Evolutionary conservation across 2,113 vertebrate species (phyloP), one percentile per base, ranked within the genome.

Genomic region (Antechinus stuartii): DNA sequence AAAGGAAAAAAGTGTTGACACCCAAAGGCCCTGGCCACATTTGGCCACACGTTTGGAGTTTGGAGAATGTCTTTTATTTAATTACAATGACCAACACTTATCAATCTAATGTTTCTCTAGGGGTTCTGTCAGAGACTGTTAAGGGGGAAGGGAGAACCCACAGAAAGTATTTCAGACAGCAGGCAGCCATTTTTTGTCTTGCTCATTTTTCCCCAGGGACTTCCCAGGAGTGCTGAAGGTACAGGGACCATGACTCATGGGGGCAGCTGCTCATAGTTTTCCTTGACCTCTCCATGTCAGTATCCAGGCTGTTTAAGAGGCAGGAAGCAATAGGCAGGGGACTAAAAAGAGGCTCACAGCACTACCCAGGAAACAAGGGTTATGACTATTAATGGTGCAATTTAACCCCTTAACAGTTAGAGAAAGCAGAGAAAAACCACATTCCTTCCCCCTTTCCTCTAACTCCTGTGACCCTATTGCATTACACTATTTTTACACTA

Each of bases 301-400:
- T 46, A 0, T 0, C 57, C 24, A 35, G 91, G 93, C 94, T 93
- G 19, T 84, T 53, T 52, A 35, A 89, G 54, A 57, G 61, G 57
- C 0, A 27, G 24, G 54, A 42, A 10, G 90, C 55, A 30, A 52
- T 90, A 76, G 24, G 90, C 96, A 97, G 96, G 95, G 96, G 92
- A 42, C 92, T 95, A 8, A 95, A 97, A 92, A 94, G 96, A 95
- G 93, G 97, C 96, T 93, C 0, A 0, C 9, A n/a, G 89, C 94
- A 19, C 46, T 97, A 95, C 93, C 97, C 91, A 95, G 95, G 97
- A 94, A 94, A 91, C 96, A 96, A 97, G 94, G 92, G 95, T 97
- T 97, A 98, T 96, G 95, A 97, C 95, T 97, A 96, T 97, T 97
- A 98, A 97, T 94, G 92, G 97, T 98, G 97, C 97, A 97, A 97